Base-by-base conservation (phyloP, 2,888 invertebrate species). In the Anoplius nigerrimus region DNA sequence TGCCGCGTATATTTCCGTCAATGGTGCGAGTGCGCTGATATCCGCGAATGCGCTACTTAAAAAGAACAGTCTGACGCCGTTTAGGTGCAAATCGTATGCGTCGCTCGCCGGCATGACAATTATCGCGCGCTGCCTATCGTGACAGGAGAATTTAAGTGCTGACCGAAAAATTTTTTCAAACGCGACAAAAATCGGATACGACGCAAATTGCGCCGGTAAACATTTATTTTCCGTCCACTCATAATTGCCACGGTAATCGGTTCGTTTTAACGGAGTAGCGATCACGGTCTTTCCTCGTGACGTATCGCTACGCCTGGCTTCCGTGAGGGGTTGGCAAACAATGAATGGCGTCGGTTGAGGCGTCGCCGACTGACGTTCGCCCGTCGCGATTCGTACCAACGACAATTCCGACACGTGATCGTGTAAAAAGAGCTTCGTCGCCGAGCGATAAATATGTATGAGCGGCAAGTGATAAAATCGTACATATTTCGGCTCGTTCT, bases 381-480 rank as follows among this genome's bases (percentile, higher is more conserved):
- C 63, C 61, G 48, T 45, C 53, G 55, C 64, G 46, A 22, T 60
- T 21, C 46, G 43, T 63, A 52, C 22, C 57, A 46, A 51, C 53
- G 61, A 53, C 46, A 68, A 71, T 57, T 62, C 62, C 55, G 60
- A 69, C 69, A 63, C 63, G 62, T 62, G 69, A 27, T 24, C 43
- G 61, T 62, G 56, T 66, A 64, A 71, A 71, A 72, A 77, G n/a
- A 22, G 24, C 48, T 59, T 55, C 70, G 63, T 74, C 64, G 80
- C 21, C 53, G 53, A 8, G 43, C 63, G 69, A 74, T 79, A 78
- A 80, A 79, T 79, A 79, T 80, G 74, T 69, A 79, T 78, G 78
- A 80, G 64, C 70, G 62, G 66, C 56, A 69, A 80, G 80, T 78
- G 79, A 79, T 79, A 79, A 75, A 79, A 80, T 75, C 78, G 73